phyloP scores from a whole-genome alignment of 2,888 invertebrate genomes.

The Tenthredo distinguenda region DNA sequence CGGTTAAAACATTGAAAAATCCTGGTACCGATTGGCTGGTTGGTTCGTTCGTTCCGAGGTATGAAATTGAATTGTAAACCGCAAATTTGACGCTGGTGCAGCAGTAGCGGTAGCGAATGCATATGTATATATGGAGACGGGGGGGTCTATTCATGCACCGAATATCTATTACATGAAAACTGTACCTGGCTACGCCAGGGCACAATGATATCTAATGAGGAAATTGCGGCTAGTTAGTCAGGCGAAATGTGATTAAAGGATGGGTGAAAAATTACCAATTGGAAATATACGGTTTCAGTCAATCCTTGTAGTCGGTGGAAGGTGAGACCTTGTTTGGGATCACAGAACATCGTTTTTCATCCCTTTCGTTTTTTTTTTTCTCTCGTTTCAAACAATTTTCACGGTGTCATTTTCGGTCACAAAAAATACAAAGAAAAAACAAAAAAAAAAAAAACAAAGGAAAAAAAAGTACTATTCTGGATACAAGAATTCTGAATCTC shows the following conservation, averaged over 20 bases:
- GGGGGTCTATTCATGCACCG: not conserved
- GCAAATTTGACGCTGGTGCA: slow-evolving; percentile 4
- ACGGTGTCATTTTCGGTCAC: not conserved
- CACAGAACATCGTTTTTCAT: not conserved
- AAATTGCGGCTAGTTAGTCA: not conserved
- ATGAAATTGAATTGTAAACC: slow-evolving; percentile 1
- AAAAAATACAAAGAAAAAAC: not conserved
- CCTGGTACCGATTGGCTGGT: not conserved
- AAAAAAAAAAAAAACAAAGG: no score
- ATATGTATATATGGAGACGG: not conserved
- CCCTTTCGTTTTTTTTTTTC: not conserved
- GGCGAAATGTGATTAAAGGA: not conserved
- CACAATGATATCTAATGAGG: slow-evolving; percentile 14
- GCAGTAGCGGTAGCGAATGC: not conserved
- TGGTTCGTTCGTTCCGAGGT: not conserved
- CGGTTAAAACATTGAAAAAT: slow-evolving; percentile 25
- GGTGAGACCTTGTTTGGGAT: not conserved
- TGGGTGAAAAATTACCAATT: not conserved
- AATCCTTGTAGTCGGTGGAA: not conserved
- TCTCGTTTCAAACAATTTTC: not conserved
- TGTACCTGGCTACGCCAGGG: not conserved
- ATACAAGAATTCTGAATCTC: no score
- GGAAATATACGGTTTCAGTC: not conserved
- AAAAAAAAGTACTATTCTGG: no score
- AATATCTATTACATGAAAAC: not conserved